These are phyloP conservation scores for Phacellophora camtschatica DNA, from an alignment of 30 jellyfish, hydroid and myxozoan genomes.

Conservation along the genomic window DNA sequence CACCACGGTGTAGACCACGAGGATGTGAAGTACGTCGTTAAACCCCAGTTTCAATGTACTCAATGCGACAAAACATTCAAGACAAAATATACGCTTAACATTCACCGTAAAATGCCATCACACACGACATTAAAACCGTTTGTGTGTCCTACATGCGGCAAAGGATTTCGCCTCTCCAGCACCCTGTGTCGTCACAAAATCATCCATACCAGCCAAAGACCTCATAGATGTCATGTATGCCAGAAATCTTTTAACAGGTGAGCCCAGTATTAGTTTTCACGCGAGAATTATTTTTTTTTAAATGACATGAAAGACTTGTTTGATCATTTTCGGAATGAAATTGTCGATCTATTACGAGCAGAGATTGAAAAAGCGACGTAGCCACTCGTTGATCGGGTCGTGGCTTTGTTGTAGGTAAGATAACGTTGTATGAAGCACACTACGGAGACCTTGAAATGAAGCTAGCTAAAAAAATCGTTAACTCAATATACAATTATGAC, in stretches of 20 bases:
- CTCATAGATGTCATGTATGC: slow-evolving; percentile 90
- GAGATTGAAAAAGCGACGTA: too few species aligned
- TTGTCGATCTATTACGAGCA: too few species aligned
- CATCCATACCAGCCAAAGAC: slow-evolving; percentile 94
- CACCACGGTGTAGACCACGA: slow-evolving; percentile 12
- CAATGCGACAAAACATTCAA: slow-evolving; percentile 91
- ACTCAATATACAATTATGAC: too few species aligned
- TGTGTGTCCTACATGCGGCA: slow-evolving; percentile 95
- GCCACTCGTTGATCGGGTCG: too few species aligned
- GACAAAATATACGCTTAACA: slow-evolving; percentile 84
- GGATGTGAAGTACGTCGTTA: slow-evolving; percentile 4
- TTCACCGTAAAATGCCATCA: slow-evolving; percentile 93
- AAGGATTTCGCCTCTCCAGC: slow-evolving; percentile 93
- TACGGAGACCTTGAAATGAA: too few species aligned
- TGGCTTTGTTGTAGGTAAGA: too few species aligned
- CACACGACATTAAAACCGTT: slow-evolving; percentile 95
- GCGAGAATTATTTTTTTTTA: too few species aligned
- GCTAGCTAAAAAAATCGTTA: too few species aligned
- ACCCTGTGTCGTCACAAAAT: slow-evolving; percentile 96
- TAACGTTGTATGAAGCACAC: too few species aligned
- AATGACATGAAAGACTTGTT: too few species aligned
- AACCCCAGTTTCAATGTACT: slow-evolving; percentile 86
- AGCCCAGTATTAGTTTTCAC: too few species aligned
- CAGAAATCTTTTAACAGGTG: slow-evolving; percentile 84
- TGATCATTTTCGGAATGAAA: too few species aligned